Base-by-base conservation (phyloP, 2,888 invertebrate species). In the Horisme vitalbata region DNA sequence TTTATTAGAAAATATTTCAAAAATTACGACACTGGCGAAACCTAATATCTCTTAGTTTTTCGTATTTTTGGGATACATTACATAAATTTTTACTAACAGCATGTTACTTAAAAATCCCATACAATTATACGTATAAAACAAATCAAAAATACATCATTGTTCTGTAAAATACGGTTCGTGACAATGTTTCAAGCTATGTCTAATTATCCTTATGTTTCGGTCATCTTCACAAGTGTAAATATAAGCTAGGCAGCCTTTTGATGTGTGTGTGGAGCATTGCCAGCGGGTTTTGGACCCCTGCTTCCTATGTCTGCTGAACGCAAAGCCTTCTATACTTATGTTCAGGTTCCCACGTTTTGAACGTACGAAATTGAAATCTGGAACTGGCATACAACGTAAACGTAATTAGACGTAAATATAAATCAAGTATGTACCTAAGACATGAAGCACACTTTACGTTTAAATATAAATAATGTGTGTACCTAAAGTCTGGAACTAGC, bases 261-360 rank as follows among this genome's bases (percentile, higher is more conserved):
- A 24, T n/a, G 43, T 44, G 24, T 44, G 43, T 1, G 35, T 44
- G 13, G 35, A 36, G 13, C 43, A 44, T 6, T 35, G 43, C 43
- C 43, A 43, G 1, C 34, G 28, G 1, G 43, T 43, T 30, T 30
- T 35, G 6, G 0, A 6, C n/a, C 30, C 35, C 7, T 1, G 0
- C 1, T 9, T 34, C n/a, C 41, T 35, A 5, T 43, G 43, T 7
- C 24, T 30, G 30, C 43, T 30, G 14, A 24, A 43, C 9, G 21
- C 5, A 9, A 6, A 34, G 0, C 41, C 41, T 3, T 8, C 20
- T 10, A 41, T 14, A 10, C 20, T 8, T 21, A 41, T 13, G n/a
- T 41, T 41, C 0, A 41, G 9, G 6, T 41, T 41, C 1, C 41
- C 41, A 34, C 41, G 20, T 15, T 34, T 21, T 3, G 39, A 39